phyloP scores from a whole-genome alignment of 2,888 invertebrate genomes.

The Apodemia duryi region DNA sequence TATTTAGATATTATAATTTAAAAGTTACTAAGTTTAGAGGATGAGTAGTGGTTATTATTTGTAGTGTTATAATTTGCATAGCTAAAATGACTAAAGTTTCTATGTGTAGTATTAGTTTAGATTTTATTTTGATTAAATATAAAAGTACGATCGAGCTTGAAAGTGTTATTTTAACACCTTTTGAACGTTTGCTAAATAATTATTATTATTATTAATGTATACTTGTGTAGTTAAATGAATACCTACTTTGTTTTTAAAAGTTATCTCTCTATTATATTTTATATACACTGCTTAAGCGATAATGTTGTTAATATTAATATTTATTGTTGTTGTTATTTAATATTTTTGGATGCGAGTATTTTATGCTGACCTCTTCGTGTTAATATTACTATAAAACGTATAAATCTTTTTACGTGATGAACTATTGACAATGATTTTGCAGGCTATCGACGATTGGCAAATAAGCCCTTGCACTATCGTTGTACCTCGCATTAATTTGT shows the following conservation, averaged over 20 bases:
- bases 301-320: constrained; percentile 69
- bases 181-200: constrained; percentile 63
- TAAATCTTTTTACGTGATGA: constrained; percentile 41
- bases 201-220: constrained; percentile 50
- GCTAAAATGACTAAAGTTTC: constrained; percentile 36
- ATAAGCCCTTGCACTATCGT: constrained; percentile 50
- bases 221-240: constrained; percentile 42
- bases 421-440: constrained; percentile 32
- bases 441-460: constrained; percentile 39
- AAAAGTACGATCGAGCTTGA: constrained; percentile 71
- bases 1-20: constrained; percentile 49
- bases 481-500: constrained; percentile 65
- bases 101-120: constrained; percentile 63
- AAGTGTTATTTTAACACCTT: constrained; percentile 70
- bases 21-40: constrained; percentile 76
- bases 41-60: constrained; percentile 62
- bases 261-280: constrained; percentile 69
- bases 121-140: constrained; percentile 42
- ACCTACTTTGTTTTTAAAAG: constrained; percentile 56
- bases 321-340: constrained; percentile 71
- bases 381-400: constrained; percentile 54
- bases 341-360: constrained; percentile 75
- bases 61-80: constrained; percentile 64
- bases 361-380: constrained; percentile 64
- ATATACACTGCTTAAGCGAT: constrained; percentile 73